These are phyloP conservation scores for Mormyrops attenuatus DNA, from an alignment of 2,797 vertebrate species.

Conservation along the genomic window DNA sequence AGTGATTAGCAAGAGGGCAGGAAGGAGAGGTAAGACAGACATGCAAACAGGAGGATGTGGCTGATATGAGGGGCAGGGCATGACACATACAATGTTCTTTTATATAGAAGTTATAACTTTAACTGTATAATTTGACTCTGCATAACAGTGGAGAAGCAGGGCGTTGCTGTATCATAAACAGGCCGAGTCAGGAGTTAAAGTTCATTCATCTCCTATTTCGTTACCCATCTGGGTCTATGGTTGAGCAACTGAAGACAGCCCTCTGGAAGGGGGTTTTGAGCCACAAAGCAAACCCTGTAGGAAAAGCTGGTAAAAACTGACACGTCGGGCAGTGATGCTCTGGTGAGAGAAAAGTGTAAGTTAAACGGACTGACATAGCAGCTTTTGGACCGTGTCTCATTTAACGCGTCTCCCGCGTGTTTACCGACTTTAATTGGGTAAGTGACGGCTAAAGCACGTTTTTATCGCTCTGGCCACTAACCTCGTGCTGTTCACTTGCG, in stretches of 20 bases:
- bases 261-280: neutral
- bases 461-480: neutral
- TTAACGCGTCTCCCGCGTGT: neutral
- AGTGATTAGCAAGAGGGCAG: neutral
- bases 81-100: neutral
- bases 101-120: neutral
- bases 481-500: neutral
- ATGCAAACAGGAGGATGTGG: neutral
- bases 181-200: neutral
- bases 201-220: too few species aligned
- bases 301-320: neutral
- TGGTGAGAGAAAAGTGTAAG: neutral
- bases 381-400: neutral
- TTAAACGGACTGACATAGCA: neutral
- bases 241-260: neutral
- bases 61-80: neutral
- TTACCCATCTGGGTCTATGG: neutral
- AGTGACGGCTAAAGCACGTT: neutral
- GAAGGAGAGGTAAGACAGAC: neutral
- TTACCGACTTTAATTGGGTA: neutral
- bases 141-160: neutral
- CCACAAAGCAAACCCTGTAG: neutral
- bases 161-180: neutral
- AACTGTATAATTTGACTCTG: neutral
- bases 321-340: neutral